Evolutionary conservation across 2,797 vertebrate species (phyloP), one percentile per base, ranked within the genome.

Genomic region (Galaxias olidus): DNA sequence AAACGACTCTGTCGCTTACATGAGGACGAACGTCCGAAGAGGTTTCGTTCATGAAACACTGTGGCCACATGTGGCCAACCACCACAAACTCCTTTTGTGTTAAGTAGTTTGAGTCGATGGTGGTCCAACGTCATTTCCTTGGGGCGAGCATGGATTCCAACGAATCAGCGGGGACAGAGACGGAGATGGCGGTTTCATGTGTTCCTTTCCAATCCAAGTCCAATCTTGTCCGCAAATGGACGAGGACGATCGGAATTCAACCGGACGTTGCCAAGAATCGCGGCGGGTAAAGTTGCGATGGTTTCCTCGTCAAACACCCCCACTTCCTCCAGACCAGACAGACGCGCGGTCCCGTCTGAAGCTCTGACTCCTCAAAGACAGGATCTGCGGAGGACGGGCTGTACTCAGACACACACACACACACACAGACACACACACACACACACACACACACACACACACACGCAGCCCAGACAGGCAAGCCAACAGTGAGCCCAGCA

Each of bases 151-250:
- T 72, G 68, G 76, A 80, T 78, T 78, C 83, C 84, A 89, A 88
- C 87, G 78, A 86, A 87, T n/a, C n/a, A 88, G 81, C 77, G 74
- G 69, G 75, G 78, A 71, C 59, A 0, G 51, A 72, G 50, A 73
- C 65, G 69, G 40, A 5, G 17, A 58, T 41, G 13, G 56, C 62
- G 78, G 72, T 75, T 72, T 71, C 72, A 76, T 74, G 61, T 77
- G 77, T 75, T 84, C 72, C 78, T 80, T 87, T 84, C 76, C 64
- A 69, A 81, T 85, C 85, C 82, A 82, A 83, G 83, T 85, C 77
- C n/a, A n/a, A n/a, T n/a, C n/a, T n/a, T 77, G 56, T 81, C 52
- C 15, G 82, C 80, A 86, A 86, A 86, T 77, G 86, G 66, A 73
- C 65, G 68, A 73, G 56, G 49, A 48, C 51, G 66, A 79, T 80